These are phyloP conservation scores for Anhinga anhinga DNA, from an alignment of 2,113 vertebrate species.

Conservation along the genomic window DNA sequence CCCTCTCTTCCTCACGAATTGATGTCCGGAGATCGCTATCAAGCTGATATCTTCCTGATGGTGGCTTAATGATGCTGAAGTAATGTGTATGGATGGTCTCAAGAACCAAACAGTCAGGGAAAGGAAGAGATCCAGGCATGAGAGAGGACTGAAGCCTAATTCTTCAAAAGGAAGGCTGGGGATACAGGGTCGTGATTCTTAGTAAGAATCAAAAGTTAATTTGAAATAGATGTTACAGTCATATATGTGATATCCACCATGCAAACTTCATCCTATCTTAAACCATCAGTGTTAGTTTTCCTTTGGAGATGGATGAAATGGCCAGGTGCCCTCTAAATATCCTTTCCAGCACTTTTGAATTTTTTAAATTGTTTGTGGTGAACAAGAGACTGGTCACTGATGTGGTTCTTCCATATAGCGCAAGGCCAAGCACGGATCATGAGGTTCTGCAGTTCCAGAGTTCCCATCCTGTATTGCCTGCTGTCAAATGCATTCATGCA, in stretches of 20 bases:
- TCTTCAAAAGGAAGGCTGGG: not conserved
- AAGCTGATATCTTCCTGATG: not conserved
- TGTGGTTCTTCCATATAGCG: not conserved
- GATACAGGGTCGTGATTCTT: not conserved
- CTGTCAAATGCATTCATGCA: not conserved
- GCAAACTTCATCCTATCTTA: not conserved
- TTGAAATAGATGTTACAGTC: not conserved
- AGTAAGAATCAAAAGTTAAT: not conserved
- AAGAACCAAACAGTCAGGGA: not conserved
- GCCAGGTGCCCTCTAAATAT: not conserved
- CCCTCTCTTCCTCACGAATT: not conserved
- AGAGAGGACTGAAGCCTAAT: not conserved
- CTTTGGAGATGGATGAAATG: not conserved
- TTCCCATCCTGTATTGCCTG: not conserved
- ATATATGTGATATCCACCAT: not conserved
- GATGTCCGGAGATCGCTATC: not conserved
- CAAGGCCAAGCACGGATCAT: not conserved
- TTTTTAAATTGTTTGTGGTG: not conserved
- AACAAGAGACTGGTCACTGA: not conserved
- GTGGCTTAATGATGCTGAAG: not conserved
- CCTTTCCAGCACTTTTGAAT: not conserved
- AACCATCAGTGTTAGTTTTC: not conserved
- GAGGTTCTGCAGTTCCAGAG: not conserved
- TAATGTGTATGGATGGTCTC: not conserved
- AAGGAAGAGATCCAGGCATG: not conserved